A percentile compares a stretch with the other conserved stretches of the same genome.
These are phyloP conservation scores for Emydocephalus ijimae DNA, from an alignment of 2,113 vertebrate genomes.

Conservation along the genomic window DNA sequence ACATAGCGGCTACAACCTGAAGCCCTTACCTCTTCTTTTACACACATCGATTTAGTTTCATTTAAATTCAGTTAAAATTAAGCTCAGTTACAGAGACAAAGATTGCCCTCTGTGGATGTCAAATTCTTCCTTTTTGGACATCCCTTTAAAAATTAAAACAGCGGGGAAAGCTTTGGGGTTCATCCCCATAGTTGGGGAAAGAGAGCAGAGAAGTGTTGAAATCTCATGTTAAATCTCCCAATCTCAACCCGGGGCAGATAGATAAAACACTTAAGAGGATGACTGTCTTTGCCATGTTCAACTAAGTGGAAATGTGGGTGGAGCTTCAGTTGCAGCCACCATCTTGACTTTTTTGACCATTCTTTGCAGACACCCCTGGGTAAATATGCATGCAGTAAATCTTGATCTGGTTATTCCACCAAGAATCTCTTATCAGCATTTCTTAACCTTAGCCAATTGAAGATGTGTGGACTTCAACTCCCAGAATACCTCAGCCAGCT, in stretches of 20 bases:
- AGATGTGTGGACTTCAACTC: no score
- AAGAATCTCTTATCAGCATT: not conserved
- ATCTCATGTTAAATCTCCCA: not conserved
- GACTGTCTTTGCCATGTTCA: not conserved
- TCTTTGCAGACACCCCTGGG: not conserved
- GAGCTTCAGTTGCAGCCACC: not conserved
- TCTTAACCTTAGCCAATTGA: no score
- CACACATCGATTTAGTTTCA: not conserved
- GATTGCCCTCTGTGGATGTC: not conserved
- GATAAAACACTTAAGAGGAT: not conserved
- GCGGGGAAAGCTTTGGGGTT: not conserved
- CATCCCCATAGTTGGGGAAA: not conserved
- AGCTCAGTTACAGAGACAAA: not conserved
- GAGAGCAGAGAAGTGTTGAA: not conserved
- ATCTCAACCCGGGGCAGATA: not conserved
- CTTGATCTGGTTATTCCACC: not conserved
- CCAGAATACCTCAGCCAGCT: no score
- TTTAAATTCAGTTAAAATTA: not conserved
- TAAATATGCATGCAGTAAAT: not conserved
- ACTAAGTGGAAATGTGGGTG: not conserved
- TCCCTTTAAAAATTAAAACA: not conserved
- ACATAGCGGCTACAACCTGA: not conserved
- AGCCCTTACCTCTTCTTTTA: not conserved
- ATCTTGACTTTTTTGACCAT: not conserved
- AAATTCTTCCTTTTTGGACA: not conserved